Evolutionary conservation across 2,888 invertebrate genomes (phyloP), one percentile per base, ranked within the genome.

Genomic region (Amphipoea lucens): DNA sequence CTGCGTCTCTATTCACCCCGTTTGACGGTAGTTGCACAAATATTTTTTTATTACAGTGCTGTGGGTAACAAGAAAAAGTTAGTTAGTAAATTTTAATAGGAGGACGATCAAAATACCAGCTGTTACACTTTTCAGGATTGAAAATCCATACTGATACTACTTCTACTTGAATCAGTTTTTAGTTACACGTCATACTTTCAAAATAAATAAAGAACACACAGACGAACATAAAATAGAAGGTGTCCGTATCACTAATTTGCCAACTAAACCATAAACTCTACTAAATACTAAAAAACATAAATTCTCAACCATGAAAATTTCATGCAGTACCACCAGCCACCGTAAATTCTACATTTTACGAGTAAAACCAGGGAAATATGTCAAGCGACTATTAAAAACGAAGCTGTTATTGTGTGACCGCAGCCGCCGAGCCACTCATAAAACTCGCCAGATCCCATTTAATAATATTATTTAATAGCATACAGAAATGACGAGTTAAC

Each of bases 281-380:
- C 42, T 66, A 57, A 74, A 68, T 62, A 54, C 29, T 54, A 67
- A 72, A 79, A 67, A 23, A 74, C 48, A 69, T 81, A 75, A 75
- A 57, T 57, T 65, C 14, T 14, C 20, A 45, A 40, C 40, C 29
- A 14, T 69, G 14, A 63, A 69, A 63, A 36, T 69, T 48, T 42
- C 36, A 5, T 23, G 14, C 45, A 29, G 11, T 65, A 40, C 14
- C 14, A 36, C 12, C 7, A 48, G 20, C 45, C 42, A 20, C 9
- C 36, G 67, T 67, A 71, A 81, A 54, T 63, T 72, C 62, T 29
- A 83, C 60, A 62, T 62, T 83, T 83, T 54, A 78, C 45, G 54
- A 74, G 74, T 36, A 36, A 6, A 70, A 78, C 78, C 62, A 63
- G n/a, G 20, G 12, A 82, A 82, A 78, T 83, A 82, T 83, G 83